Conservation (phyloP, 2,113 vertebrate species). For the Vulpes ferrilata region DNA sequence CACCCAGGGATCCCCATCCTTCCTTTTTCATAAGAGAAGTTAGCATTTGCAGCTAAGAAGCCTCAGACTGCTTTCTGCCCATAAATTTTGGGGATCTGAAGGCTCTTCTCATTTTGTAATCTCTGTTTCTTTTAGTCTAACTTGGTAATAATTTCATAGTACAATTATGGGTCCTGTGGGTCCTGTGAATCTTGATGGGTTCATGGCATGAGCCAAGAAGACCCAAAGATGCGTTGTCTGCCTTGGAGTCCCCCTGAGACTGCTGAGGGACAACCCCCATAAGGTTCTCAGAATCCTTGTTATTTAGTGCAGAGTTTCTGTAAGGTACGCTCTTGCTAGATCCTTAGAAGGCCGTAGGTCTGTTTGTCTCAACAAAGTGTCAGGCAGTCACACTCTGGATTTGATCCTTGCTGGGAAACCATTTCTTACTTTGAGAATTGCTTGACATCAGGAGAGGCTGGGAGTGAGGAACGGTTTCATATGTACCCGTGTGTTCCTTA, state of each 20-base stretch:
- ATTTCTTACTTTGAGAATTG: conserved; percentile 7
- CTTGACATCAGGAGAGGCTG: neutral
- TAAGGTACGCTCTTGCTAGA: neutral
- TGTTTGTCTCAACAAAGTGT: neutral
- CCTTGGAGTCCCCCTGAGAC: neutral
- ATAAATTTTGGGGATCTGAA: neutral
- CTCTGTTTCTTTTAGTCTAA: conserved; percentile 41
- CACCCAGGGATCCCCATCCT: too few species aligned
- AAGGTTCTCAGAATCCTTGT: neutral
- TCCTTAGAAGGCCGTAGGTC: neutral
- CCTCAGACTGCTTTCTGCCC: neutral
- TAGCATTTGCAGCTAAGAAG: neutral
- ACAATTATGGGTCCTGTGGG: neutral
- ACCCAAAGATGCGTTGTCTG: neutral
- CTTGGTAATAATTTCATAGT: neutral
- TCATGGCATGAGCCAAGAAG: neutral
- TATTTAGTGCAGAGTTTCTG: neutral
- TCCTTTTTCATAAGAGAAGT: neutral
- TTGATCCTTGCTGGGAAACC: neutral
- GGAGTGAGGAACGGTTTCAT: neutral
- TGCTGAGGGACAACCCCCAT: neutral
- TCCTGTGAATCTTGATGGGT: neutral
- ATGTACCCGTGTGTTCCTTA: neutral
- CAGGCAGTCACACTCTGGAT: neutral
- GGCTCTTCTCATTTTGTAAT: neutral